Evolutionary conservation across 2,113 vertebrate species (phyloP), one percentile per base, ranked within the genome.

Genomic region (Zosterops japonicus): DNA sequence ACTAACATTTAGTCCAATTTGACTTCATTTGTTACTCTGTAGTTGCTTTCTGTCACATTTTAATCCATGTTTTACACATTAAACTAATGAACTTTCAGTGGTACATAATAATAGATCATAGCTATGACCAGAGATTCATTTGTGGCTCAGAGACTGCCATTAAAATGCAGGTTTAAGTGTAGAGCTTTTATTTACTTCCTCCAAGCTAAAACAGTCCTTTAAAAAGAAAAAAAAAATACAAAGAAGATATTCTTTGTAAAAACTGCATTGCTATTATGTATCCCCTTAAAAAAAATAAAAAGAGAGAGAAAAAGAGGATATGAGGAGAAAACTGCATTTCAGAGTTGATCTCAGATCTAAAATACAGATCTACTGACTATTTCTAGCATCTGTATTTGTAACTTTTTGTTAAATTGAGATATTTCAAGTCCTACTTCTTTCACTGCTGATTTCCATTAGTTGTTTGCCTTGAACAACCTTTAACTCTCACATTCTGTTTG

Each of bases 61-160:
- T 85, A 80, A 83, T 74, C 67, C 17, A 28, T 61, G 44, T 94
- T 95, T 94, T 94, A 59, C 83, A 64, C 35, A 81, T 96, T 91
- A 74, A 74, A 83, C 14, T 92, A 90, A 92, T 79, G 61, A 94
- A 93, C n/a, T 91, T 92, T 76, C 60, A 56, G 20, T 75, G 61
- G 33, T 76, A 87, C 22, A 14, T 60, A 46, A 14, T 56, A 46
- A 63, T 70, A 59, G 80, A 50, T 89, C 47, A 91, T 53, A 89
- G 36, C 56, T 89, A 29, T 76, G 41, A 79, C 71, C 69, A 69
- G 46, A 80, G 50, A 63, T 7, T 78, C 33, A 59, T 90, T 77
- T 83, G 27, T 59, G 29, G 15, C 57, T 63, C 35, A 70, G 50
- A 88, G 21, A 39, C 18, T 83, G 6, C 28, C 19, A 83, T 77